These are phyloP conservation scores for Ptychobarbus kaznakovi DNA, from an alignment of 2,797 vertebrate species.

Conservation along the genomic window DNA sequence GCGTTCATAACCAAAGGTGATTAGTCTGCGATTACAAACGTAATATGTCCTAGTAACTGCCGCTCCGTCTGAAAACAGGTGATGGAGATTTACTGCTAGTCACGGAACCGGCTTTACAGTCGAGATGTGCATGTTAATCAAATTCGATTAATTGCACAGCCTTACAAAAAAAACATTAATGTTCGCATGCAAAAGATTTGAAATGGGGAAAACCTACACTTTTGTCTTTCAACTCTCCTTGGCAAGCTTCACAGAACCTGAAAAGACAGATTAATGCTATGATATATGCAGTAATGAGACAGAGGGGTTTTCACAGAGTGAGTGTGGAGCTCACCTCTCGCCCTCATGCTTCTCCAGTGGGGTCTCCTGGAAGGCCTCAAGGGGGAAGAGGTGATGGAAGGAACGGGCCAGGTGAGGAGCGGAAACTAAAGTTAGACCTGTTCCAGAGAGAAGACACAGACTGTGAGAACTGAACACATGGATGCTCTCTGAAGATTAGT, in stretches of 20 bases:
- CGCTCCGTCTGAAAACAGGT: no score
- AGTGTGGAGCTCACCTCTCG: slow-evolving; percentile 76
- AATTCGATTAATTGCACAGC: no score
- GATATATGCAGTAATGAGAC: background rate
- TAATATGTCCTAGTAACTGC: no score
- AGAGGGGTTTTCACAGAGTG: background rate
- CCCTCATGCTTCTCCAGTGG: slow-evolving; percentile 76
- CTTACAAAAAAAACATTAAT: no score
- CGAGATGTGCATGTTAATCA: no score
- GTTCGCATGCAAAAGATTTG: background rate
- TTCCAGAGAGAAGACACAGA: slow-evolving; percentile 27
- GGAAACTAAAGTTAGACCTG: slow-evolving; percentile 93
- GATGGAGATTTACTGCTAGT: no score
- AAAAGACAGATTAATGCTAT: slow-evolving; percentile 25
- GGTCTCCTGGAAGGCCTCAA: slow-evolving; percentile 87
- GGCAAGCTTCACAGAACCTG: slow-evolving; percentile 92
- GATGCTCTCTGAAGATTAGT: background rate
- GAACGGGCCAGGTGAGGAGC: slow-evolving; percentile 96
- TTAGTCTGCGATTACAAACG: no score
- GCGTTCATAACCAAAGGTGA: no score
- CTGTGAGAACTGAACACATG: background rate
- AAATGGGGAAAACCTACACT: slow-evolving; percentile 79
- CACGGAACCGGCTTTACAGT: no score
- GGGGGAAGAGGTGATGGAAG: slow-evolving; percentile 96
- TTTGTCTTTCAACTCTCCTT: slow-evolving; percentile 89